Percentiles rank a stretch among this genome's conserved stretches.
phyloP scores from a whole-genome alignment of 2,888 invertebrate species.

The Strigamia maritima region DNA sequence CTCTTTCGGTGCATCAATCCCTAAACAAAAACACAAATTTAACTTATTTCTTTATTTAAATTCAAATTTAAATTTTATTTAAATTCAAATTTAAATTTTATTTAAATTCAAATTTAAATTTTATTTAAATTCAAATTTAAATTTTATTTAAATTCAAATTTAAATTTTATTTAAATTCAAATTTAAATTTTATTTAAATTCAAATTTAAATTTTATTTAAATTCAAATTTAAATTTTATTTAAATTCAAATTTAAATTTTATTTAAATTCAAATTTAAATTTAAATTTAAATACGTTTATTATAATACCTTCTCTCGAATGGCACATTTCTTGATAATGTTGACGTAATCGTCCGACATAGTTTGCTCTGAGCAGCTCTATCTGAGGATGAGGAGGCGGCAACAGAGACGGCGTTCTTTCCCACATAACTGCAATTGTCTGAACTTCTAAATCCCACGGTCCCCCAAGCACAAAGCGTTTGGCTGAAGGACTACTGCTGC shows the following conservation, averaged over 20 bases:
- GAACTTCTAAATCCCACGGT: conserved; percentile 92
- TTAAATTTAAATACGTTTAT: neutral
- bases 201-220: no score
- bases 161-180: no score
- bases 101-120: no score
- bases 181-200: no score
- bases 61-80: no score
- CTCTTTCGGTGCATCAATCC: conserved; percentile 91
- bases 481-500: conserved; percentile 67
- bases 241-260: no score
- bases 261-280: no score
- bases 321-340: conserved; percentile 91
- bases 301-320: conserved; percentile 72
- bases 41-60: no score
- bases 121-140: no score
- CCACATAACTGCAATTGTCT: conserved; percentile 84
- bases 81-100: no score
- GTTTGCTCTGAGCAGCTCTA: conserved; percentile 80
- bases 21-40: conserved; percentile 48
- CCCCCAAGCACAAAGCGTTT: conserved; percentile 82
- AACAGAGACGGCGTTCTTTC: conserved; percentile 80
- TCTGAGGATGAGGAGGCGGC: conserved; percentile 91
- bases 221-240: no score
- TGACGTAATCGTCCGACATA: conserved; percentile 79
- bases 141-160: no score